Base-by-base conservation (phyloP, 2,113 vertebrate genomes). In the Natator depressus region DNA sequence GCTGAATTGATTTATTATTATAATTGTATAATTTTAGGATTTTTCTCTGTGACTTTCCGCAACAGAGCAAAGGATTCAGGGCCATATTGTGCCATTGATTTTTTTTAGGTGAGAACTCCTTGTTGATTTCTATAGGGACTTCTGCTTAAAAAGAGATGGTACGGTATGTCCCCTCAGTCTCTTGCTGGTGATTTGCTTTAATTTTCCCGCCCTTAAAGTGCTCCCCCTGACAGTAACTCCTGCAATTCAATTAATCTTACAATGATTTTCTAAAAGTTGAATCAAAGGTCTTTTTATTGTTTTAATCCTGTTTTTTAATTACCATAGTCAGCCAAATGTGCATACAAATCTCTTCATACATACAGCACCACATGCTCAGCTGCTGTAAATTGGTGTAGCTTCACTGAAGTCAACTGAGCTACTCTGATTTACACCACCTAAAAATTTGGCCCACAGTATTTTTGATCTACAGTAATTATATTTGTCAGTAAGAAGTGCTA, bases 1-100 rank as follows among this genome's bases (percentile, higher is more conserved):
- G 20, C 96, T 96, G 92, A 98, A 98, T 98, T 98, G 98, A 98
- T 98, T 98, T 98, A 99, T 98, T 98, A 97, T 98, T 98, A 97
- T 97, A 98, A 98, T 98, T 98, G 98, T 98, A 97, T 97, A 95
- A 98, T 98, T 98, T 98, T 98, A 98, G 98, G 98, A 98, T 97
- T 98, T 98, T 98, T 98, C 97, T 95, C 91, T 97, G 87, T 96
- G 98, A 98, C 98, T 98, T 98, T 98, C 97, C 96, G 95, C 94
- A 98, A 98, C 96, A 96, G 97, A 98, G 91, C 90, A 97, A 97
- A 97, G 31, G 94, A 98, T 96, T 98, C 96, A 27, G 88, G 94
- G 91, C 91, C 95, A 97, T 97, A 95, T 10, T 13, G 62, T 91
- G 82, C 50, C 79, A 91, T 22, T 78, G 88, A 90, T 90, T 97